A percentile compares a stretch with the other conserved stretches of the same genome.
Conservation (phyloP, 2,113 vertebrate species). For the Macaca mulatta region DNA sequence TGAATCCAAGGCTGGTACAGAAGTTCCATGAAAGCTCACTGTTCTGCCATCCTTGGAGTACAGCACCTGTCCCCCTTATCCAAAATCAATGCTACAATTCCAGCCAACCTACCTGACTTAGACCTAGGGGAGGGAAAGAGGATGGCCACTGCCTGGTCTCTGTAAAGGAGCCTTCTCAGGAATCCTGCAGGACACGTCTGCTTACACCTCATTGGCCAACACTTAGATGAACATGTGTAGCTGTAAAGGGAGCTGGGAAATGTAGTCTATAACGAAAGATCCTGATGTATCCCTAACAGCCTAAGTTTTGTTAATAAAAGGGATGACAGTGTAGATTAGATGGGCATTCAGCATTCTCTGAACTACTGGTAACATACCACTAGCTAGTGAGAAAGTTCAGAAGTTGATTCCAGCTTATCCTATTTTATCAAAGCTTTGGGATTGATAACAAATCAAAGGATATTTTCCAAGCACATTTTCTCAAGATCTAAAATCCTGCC, state of each 20-base stretch:
- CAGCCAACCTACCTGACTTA: background rate
- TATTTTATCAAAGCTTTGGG: conserved; percentile 31
- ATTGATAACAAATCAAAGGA: conserved; percentile 42
- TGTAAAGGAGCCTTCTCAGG: background rate
- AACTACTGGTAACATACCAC: background rate
- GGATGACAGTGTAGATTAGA: background rate
- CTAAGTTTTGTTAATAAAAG: background rate
- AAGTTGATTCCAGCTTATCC: background rate
- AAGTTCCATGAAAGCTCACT: background rate
- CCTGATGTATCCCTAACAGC: background rate
- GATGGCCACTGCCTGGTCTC: accelerated
- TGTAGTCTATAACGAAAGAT: background rate
- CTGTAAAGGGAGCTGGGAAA: background rate
- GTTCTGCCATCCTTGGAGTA: background rate
- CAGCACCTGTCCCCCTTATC: background rate
- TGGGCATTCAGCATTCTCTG: background rate
- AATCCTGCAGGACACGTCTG: background rate
- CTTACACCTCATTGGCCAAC: background rate
- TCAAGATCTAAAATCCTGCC: conserved; percentile 60
- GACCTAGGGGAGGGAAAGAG: background rate
- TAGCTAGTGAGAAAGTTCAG: background rate
- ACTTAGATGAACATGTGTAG: background rate
- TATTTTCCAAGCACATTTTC: conserved; percentile 53
- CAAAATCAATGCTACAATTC: background rate
- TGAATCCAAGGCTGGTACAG: background rate